Percentiles rank a stretch among this genome's conserved stretches.
phyloP scores from a whole-genome alignment of 2,113 vertebrate genomes.

The Zosterops lateralis region DNA sequence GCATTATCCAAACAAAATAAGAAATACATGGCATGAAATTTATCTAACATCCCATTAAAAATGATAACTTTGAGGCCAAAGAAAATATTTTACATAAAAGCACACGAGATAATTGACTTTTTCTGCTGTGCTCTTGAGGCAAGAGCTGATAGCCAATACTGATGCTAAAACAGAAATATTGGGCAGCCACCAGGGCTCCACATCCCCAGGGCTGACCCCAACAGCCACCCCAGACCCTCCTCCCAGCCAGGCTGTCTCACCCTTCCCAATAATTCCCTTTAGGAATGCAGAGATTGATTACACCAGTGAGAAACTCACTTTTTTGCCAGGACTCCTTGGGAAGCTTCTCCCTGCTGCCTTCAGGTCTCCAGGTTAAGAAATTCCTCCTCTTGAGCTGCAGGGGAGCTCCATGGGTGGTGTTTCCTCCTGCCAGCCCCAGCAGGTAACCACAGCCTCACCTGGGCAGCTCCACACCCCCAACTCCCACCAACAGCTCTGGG shows the following conservation, averaged over 20 bases:
- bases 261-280: background rate
- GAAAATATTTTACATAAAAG: background rate
- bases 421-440: background rate
- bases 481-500: background rate
- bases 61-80: background rate
- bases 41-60: background rate
- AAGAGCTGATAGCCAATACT: background rate
- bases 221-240: background rate
- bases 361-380: background rate
- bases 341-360: background rate
- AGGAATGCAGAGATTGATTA: background rate
- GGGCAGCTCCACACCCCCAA: rapidly evolving
- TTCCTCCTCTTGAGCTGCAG: too few species aligned
- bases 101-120: background rate
- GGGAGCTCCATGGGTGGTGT: rapidly evolving
- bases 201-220: background rate
- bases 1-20: conserved; percentile 32
- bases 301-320: background rate
- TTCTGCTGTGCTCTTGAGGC: background rate
- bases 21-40: background rate
- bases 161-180: background rate
- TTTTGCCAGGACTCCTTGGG: background rate
- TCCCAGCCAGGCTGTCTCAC: background rate
- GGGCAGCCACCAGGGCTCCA: background rate
- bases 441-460: background rate